These are phyloP conservation scores for Myripristis murdjan DNA, from an alignment of 2,797 vertebrate genomes.

Conservation along the genomic window DNA sequence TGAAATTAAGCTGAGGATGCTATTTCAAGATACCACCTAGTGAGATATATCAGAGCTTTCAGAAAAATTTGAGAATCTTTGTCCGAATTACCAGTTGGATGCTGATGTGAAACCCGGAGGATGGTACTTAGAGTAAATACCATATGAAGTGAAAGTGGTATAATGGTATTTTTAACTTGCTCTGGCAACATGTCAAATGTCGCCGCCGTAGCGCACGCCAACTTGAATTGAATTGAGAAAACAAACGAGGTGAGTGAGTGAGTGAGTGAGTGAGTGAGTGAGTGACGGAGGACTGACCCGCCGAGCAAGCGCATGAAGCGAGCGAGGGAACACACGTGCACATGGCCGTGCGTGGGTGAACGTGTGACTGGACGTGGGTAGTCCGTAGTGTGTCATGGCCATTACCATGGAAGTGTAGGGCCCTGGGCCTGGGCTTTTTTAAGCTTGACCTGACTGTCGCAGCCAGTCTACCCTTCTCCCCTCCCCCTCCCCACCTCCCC, in stretches of 20 bases:
- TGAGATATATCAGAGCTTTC: too few species aligned
- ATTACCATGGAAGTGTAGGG: slow-evolving; percentile 53
- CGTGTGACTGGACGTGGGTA: slow-evolving; percentile 30
- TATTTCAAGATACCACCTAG: too few species aligned
- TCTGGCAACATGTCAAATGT: not conserved
- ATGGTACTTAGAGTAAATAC: too few species aligned
- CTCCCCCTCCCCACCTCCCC: not conserved
- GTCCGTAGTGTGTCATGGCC: slow-evolving; percentile 57
- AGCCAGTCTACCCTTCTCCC: slow-evolving; percentile 35
- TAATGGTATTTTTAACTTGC: too few species aligned
- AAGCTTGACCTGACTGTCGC: slow-evolving; percentile 65
- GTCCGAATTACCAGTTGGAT: too few species aligned
- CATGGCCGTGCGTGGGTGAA: slow-evolving; percentile 1
- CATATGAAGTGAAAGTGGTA: too few species aligned
- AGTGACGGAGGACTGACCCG: slow-evolving; percentile 12
- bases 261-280: not conserved
- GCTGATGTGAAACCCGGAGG: too few species aligned
- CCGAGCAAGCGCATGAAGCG: not conserved
- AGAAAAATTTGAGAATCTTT: too few species aligned
- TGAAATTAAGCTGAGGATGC: too few species aligned
- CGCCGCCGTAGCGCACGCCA: not conserved
- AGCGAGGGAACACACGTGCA: not conserved
- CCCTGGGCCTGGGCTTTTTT: slow-evolving; percentile 65
- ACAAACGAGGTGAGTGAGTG: too few species aligned
- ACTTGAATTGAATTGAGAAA: slow-evolving; percentile 10